Evolutionary conservation across 2,797 vertebrate genomes (phyloP), one percentile per base, ranked within the genome.

Genomic region (Lacerta bilineata): DNA sequence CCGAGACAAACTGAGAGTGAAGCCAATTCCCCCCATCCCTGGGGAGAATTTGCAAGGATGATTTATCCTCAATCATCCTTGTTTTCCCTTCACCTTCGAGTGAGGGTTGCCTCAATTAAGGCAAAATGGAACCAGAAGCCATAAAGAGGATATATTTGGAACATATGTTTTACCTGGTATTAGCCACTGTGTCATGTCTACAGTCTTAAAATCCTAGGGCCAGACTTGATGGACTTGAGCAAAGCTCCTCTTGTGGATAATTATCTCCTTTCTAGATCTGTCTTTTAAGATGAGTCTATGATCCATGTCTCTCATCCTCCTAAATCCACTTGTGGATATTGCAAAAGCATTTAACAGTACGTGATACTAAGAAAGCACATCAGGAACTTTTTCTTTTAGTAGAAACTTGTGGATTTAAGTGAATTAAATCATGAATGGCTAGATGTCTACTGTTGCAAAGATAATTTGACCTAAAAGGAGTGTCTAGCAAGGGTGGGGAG

Each of bases 401-500:
- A 39, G 46, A 0, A 0, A 20, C 0, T 66, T 87, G n/a, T 55
- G 85, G 89, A 72, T 17, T 71, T 11, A 88, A 94, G 89, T 85
- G 79, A 77, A 75, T 55, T 25, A 59, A 59, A 59, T 75, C 71
- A 84, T 84, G 71, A 84, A 4, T 61, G 33, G 50, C 20, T 74
- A 59, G 7, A 27, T 7, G 2, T 11, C 5, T 91, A 18, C 20
- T 25, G 3, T 91, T 90, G 77, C 59, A 7, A 72, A 50, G 36
- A 90, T 59, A 15, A 84, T 92, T 90, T 87, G 23, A 27, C 27
- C 8, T 36, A 59, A 86, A 88, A 78, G 88, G 93, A 92, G 83
- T 5, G 29, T 17, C 61, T 64, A 81, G 46, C 29, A 81, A 72
- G 15, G n/a, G 4, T 13, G 3, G 29, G 5, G 66, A n/a, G 7